These are phyloP conservation scores for Stercorarius parasiticus DNA, from an alignment of 2,113 vertebrate species.

Conservation along the genomic window DNA sequence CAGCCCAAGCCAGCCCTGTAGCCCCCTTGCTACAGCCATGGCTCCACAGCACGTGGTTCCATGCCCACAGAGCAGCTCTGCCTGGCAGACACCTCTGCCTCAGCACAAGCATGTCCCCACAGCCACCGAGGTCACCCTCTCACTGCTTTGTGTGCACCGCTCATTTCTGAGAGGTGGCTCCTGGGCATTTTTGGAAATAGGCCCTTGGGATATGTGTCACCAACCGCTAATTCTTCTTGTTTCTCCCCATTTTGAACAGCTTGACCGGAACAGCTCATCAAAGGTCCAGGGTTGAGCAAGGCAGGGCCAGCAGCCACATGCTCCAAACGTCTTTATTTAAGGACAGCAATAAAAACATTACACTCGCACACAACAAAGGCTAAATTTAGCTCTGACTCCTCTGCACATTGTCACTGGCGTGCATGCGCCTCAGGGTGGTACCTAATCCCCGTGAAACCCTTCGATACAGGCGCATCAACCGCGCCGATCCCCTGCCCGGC, in stretches of 20 bases:
- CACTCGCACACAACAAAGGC: not conserved
- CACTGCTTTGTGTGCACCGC: not conserved
- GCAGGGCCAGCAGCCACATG: not conserved
- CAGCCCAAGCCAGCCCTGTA: not conserved
- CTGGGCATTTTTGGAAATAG: not conserved
- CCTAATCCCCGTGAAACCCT: not conserved
- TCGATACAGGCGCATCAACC: fast-evolving
- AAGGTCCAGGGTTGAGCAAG: not conserved
- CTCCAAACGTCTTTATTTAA: conserved; percentile 3
- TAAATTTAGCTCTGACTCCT: conserved; percentile 36
- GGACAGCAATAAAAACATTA: not conserved
- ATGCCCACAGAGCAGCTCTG: not conserved
- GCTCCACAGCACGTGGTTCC: not conserved
- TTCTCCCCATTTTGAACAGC: not conserved
- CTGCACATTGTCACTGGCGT: not conserved
- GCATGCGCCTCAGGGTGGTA: not conserved
- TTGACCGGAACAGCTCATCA: not conserved
- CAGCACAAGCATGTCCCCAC: not conserved
- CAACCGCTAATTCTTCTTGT: not conserved
- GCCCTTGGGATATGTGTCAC: not conserved
- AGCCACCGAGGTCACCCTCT: not conserved
- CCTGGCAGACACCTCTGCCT: not conserved
- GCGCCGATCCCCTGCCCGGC: fast-evolving
- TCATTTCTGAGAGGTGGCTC: not conserved
- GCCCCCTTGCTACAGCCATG: not conserved